These are phyloP conservation scores for Haliclona indistincta DNA, from an alignment of 37 sponge, comb jelly and placozoan species.

Conservation along the genomic window DNA sequence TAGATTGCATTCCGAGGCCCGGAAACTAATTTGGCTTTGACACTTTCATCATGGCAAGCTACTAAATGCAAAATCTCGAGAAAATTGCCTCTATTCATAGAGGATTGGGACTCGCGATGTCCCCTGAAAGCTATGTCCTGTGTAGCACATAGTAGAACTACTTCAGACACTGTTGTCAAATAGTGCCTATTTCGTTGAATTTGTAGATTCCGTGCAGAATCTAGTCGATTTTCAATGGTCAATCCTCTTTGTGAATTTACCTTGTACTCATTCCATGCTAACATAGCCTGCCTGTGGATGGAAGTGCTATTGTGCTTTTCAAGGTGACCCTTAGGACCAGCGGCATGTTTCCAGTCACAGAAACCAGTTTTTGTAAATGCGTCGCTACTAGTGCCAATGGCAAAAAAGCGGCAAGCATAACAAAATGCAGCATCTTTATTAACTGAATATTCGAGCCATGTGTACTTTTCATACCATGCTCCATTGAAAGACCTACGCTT, in stretches of 20 bases:
- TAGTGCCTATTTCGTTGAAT: slow-evolving; percentile 32
- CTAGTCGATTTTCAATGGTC: not conserved
- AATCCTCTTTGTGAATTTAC: not conserved
- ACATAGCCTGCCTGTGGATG: slow-evolving; percentile 5
- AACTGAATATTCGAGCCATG: slow-evolving; percentile 28
- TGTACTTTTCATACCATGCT: slow-evolving; percentile 21
- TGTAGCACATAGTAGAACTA: slow-evolving; percentile 27
- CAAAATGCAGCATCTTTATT: slow-evolving; percentile 18
- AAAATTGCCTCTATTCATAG: slow-evolving; percentile 54
- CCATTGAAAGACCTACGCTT: slow-evolving; percentile 25
- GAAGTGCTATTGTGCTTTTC: not conserved
- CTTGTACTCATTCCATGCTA: slow-evolving; percentile 19
- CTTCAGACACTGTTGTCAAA: slow-evolving; percentile 32
- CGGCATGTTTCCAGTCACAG: slow-evolving; percentile 27
- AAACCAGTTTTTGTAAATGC: slow-evolving; percentile 15
- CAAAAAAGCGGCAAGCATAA: slow-evolving; percentile 19
- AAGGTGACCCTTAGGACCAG: slow-evolving; percentile 14
- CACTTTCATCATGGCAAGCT: not conserved
- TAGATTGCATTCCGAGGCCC: slow-evolving; percentile 68
- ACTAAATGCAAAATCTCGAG: slow-evolving; percentile 20
- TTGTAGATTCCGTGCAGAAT: slow-evolving; percentile 5
- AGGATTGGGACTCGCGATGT: slow-evolving; percentile 42
- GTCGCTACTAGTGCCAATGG: not conserved
- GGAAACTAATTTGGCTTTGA: not conserved
- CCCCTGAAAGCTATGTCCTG: slow-evolving; percentile 62